Evolutionary conservation across 2,888 invertebrate genomes (phyloP).

Genomic region (Drosophila niveifrons): DNA sequence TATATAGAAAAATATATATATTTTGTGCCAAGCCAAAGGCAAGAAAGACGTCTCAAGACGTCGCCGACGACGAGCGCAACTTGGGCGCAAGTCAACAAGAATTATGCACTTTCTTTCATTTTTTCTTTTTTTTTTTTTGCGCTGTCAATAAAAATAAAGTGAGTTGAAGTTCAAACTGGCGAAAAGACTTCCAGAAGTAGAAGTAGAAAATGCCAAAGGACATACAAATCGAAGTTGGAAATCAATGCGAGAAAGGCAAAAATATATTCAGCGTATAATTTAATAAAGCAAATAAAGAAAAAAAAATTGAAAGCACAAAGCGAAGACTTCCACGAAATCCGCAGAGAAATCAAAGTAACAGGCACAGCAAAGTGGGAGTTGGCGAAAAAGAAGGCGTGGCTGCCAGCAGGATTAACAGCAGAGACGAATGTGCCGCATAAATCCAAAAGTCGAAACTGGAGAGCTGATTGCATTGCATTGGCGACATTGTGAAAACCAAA

Average conservation of each 20-base stretch:
- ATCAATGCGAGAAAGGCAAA: conserved; percentile 77
- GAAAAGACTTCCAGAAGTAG: conserved; percentile 17
- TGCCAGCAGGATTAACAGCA: conserved; percentile 64
- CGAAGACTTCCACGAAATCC: conserved; percentile 53
- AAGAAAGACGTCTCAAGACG: conserved; percentile 69
- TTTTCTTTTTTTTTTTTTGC: not conserved
- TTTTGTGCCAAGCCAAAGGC: conserved; percentile 50
- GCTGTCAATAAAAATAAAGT: conserved; percentile 82
- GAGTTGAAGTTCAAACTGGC: conserved; percentile 61
- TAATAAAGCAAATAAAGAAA: conserved; percentile 77
- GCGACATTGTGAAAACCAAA: conserved; percentile 38
- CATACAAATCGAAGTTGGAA: conserved; percentile 77
- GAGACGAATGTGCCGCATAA: conserved; percentile 71
- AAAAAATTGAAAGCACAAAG: conserved; percentile 39
- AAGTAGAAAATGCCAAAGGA: conserved; percentile 69
- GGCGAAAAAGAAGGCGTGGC: conserved; percentile 44
- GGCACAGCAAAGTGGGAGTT: conserved; percentile 3
- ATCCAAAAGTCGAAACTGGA: conserved; percentile 45
- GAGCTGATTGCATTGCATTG: conserved; percentile 52
- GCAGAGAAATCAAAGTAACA: conserved; percentile 71
- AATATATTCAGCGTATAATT: conserved; percentile 83
- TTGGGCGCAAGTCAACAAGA: conserved; percentile 67
- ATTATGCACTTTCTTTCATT: conserved; percentile 75
- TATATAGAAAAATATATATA: not conserved
- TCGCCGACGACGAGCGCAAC: conserved; percentile 35